These are phyloP conservation scores for Galaxias olidus DNA, from an alignment of 2,797 vertebrate species.

Conservation along the genomic window DNA sequence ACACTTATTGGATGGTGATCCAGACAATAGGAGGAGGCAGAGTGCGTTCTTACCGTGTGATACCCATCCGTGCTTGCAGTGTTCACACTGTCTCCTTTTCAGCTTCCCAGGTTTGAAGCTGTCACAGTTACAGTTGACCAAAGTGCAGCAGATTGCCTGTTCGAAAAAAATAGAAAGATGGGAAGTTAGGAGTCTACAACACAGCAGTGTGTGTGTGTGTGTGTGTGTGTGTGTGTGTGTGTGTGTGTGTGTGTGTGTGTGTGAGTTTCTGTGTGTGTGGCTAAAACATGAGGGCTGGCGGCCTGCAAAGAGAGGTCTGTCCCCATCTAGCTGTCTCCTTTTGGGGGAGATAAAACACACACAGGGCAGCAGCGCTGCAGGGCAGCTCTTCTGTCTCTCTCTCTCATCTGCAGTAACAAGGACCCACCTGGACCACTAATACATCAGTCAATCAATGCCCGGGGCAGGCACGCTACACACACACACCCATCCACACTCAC, in stretches of 20 bases:
- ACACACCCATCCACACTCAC: slow-evolving; percentile 16
- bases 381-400: slow-evolving; percentile 10
- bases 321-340: neutral
- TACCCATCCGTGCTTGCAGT: slow-evolving; percentile 97
- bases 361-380: slow-evolving; percentile 10
- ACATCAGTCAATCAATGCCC: slow-evolving; percentile 32
- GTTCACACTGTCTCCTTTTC: slow-evolving; percentile 92
- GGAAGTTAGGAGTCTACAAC: neutral
- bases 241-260: slow-evolving; percentile 5
- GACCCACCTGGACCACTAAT: slow-evolving; percentile 42
- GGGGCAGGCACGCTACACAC: slow-evolving; percentile 9
- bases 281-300: neutral
- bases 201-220: neutral
- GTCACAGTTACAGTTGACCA: slow-evolving; percentile 91
- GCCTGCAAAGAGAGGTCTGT: neutral
- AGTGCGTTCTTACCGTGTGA: slow-evolving; percentile 84
- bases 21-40: no score
- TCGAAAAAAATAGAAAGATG: slow-evolving; percentile 39
- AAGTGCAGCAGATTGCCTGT: slow-evolving; percentile 92
- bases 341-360: neutral
- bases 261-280: slow-evolving; percentile 1
- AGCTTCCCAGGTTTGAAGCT: slow-evolving; percentile 94
- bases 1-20: neutral
- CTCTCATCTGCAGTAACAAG: slow-evolving; percentile 20
- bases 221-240: slow-evolving; percentile 4